A percentile compares a stretch with the other conserved stretches of the same genome.
These are phyloP conservation scores for Allochrocebus solatus DNA, from an alignment of 2,797 vertebrate species.

Conservation along the genomic window DNA sequence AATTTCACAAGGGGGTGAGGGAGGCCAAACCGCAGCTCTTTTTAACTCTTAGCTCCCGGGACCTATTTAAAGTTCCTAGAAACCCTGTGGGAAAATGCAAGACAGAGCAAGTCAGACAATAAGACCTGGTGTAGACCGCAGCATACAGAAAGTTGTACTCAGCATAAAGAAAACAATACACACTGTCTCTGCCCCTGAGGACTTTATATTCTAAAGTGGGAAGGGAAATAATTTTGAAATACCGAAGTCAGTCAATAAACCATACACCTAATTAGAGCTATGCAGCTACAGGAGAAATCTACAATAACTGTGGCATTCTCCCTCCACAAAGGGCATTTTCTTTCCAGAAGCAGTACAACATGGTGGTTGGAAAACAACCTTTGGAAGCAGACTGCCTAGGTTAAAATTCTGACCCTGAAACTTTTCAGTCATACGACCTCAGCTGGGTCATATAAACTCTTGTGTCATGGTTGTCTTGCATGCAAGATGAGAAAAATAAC, in stretches of 20 bases:
- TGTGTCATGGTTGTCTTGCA: neutral
- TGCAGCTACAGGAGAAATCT: neutral
- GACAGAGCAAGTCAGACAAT: neutral
- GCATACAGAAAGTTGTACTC: neutral
- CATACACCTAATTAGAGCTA: neutral
- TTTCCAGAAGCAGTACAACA: neutral
- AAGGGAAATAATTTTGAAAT: slow-evolving; percentile 40
- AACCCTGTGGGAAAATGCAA: neutral
- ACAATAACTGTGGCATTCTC: neutral
- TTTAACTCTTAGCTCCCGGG: neutral
- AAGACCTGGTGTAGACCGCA: neutral
- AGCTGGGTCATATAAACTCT: neutral
- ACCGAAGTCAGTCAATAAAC: neutral
- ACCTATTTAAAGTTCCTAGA: neutral
- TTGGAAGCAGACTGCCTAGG: neutral
- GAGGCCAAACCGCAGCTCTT: neutral
- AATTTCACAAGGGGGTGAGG: neutral
- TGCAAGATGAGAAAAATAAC: neutral
- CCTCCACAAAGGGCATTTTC: neutral
- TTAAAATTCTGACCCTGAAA: neutral
- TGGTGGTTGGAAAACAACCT: neutral
- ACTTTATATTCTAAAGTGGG: slow-evolving; percentile 15
- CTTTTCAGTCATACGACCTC: neutral
- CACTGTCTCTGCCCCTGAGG: neutral
- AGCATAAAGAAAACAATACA: neutral